These are phyloP conservation scores for Ctenosaura bakeri DNA, from an alignment of 2,797 vertebrate genomes.

Conservation along the genomic window DNA sequence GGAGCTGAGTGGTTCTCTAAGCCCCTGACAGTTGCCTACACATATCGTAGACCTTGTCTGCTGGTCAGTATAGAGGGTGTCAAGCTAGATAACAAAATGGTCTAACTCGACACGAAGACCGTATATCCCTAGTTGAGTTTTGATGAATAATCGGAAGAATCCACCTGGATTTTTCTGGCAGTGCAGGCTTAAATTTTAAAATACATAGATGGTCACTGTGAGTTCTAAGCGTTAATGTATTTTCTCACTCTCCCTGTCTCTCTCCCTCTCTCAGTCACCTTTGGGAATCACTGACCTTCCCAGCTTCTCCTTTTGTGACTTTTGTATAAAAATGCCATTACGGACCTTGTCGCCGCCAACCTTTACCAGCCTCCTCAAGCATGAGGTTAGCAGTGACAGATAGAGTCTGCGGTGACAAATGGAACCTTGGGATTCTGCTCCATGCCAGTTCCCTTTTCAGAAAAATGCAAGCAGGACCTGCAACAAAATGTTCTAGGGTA, in stretches of 20 bases:
- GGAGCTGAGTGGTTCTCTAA: too few relatives aligned
- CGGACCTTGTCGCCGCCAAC: not conserved
- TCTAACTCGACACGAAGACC: too few relatives aligned
- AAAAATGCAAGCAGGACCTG: not conserved
- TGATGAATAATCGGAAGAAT: slow-evolving; percentile 34
- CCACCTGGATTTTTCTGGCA: slow-evolving; percentile 30
- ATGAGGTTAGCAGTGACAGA: not conserved
- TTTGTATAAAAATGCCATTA: not conserved
- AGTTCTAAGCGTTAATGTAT: not conserved
- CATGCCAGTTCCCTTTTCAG: not conserved
- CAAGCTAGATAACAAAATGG: too few relatives aligned
- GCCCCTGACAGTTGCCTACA: too few relatives aligned
- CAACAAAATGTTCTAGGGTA: too few relatives aligned
- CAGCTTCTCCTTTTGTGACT: slow-evolving; percentile 24
- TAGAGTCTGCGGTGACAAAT: not conserved
- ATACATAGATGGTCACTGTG: not conserved
- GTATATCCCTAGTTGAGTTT: too few relatives aligned
- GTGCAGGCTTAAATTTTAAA: slow-evolving; percentile 27
- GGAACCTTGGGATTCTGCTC: not conserved
- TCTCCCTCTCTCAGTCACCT: not conserved
- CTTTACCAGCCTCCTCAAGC: slow-evolving; percentile 22
- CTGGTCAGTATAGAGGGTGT: too few relatives aligned
- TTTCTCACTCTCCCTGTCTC: not conserved
- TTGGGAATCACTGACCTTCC: slow-evolving; percentile 31
- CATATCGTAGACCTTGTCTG: too few relatives aligned